A percentile compares a stretch with the other conserved stretches of the same genome.
phyloP scores from a whole-genome alignment of 2,797 vertebrate species.

The Hylomyscus alleni region DNA sequence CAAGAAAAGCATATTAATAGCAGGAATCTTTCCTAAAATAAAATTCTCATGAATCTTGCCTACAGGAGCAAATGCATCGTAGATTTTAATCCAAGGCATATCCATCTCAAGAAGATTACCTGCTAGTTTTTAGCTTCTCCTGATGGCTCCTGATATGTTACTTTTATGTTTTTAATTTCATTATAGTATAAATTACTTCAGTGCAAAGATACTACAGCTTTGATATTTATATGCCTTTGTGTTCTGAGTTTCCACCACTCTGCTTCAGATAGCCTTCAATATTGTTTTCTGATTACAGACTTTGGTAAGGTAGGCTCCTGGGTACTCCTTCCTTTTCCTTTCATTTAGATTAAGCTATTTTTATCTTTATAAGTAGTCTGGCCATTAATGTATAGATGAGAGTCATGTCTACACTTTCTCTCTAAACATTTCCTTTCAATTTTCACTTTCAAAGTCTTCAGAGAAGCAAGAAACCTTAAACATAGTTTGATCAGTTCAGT shows the following conservation, averaged over 20 bases:
- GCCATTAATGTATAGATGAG: neutral
- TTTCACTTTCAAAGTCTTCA: constrained; percentile 55
- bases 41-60: neutral
- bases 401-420: neutral
- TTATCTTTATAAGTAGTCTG: neutral
- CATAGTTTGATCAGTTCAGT: constrained; percentile 15
- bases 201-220: neutral
- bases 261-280: neutral
- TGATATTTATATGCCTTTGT: neutral
- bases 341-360: neutral
- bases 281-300: neutral
- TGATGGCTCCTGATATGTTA: neutral
- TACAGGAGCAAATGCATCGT: neutral
- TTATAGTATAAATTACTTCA: neutral
- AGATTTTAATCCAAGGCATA: neutral
- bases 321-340: neutral
- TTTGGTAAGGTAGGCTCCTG: neutral
- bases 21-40: neutral
- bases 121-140: neutral
- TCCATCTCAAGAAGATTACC: neutral
- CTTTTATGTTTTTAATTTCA: neutral
- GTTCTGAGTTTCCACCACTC: neutral
- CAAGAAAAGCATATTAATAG: neutral
- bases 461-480: constrained; percentile 21
- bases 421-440: neutral